These are phyloP conservation scores for Eubasilissa regina DNA, from an alignment of 1,140 invertebrate genomes.

Conservation along the genomic window DNA sequence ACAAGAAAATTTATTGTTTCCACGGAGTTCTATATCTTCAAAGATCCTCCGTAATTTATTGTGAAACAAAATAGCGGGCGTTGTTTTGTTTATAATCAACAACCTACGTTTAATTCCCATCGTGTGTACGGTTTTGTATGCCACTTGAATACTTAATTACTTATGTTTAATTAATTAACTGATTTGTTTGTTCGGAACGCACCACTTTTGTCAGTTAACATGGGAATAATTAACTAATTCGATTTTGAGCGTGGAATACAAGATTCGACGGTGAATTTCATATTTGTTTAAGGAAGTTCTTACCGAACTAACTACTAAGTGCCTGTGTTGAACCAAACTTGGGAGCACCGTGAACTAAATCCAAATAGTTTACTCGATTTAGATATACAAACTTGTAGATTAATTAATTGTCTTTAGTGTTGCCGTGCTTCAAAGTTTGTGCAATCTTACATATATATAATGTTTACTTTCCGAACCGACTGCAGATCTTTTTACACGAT, in stretches of 20 bases:
- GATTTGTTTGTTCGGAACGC: slow-evolving; percentile 53
- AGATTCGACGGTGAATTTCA: slow-evolving; percentile 41
- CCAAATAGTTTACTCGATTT: background rate
- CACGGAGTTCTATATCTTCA: slow-evolving; percentile 43
- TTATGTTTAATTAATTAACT: slow-evolving; percentile 57
- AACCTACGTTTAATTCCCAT: slow-evolving; percentile 32
- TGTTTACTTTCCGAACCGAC: too few species aligned
- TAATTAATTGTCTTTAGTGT: too few species aligned
- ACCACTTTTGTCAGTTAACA: slow-evolving; percentile 54
- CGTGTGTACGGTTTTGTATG: slow-evolving; percentile 44
- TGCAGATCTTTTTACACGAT: too few species aligned
- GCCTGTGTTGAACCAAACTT: slow-evolving; percentile 10
- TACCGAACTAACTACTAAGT: slow-evolving; percentile 16
- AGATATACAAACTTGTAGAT: too few species aligned
- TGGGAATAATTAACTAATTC: slow-evolving; percentile 54
- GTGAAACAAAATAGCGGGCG: slow-evolving; percentile 53
- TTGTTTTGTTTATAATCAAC: slow-evolving; percentile 40
- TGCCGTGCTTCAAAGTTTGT: too few species aligned
- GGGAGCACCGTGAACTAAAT: slow-evolving; percentile 2
- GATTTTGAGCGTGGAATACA: slow-evolving; percentile 44
- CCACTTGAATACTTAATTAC: slow-evolving; percentile 55
- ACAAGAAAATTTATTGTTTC: slow-evolving; percentile 55
- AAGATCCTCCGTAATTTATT: slow-evolving; percentile 55
- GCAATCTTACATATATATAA: too few species aligned
- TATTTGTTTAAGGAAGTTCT: slow-evolving; percentile 36